A percentile compares a stretch with the other conserved stretches of the same genome.
Conservation (phyloP, 2,797 vertebrate species). For the Halcyon chelicuti region DNA sequence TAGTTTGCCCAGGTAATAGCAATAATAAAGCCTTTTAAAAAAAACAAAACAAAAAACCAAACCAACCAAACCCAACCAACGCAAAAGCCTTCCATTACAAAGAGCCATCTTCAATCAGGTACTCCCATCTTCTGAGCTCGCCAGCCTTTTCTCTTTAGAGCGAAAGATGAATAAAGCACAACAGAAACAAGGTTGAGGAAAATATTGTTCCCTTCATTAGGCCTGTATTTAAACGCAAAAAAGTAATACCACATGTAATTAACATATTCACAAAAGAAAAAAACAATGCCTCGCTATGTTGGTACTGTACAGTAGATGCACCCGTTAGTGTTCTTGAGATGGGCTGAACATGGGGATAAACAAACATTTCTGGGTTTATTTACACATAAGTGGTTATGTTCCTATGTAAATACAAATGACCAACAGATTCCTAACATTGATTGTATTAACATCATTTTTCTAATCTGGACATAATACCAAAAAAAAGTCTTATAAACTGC, state of each 20-base stretch:
- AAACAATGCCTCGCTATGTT: conserved; percentile 71
- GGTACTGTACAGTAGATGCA: conserved; percentile 74
- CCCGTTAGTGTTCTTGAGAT: conserved; percentile 67
- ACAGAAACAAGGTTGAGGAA: conserved; percentile 77
- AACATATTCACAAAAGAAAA: conserved; percentile 77
- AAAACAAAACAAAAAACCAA: not conserved
- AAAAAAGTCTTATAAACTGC: conserved; percentile 70
- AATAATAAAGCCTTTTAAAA: conserved; percentile 56
- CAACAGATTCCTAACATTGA: conserved; percentile 77
- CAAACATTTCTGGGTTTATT: conserved; percentile 73
- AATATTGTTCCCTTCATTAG: conserved; percentile 92
- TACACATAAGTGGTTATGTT: conserved; percentile 70
- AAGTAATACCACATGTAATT: conserved; percentile 82
- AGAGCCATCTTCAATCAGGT: conserved; percentile 73
- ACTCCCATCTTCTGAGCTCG: conserved; percentile 70
- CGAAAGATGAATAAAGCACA: conserved; percentile 71
- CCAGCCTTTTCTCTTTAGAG: conserved; percentile 51
- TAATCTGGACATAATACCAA: conserved; percentile 74
- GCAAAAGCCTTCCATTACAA: conserved; percentile 57
- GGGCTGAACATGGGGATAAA: conserved; percentile 61
- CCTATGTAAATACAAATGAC: conserved; percentile 76
- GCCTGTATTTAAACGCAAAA: conserved; percentile 84
- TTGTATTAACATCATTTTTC: conserved; percentile 82
- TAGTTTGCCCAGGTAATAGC: conserved; percentile 65
- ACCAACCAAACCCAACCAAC: not conserved